A percentile compares a stretch with the other conserved stretches of the same genome.
Conservation (phyloP, 2,888 invertebrate species). For the Leptinotarsa tumamoca region DNA sequence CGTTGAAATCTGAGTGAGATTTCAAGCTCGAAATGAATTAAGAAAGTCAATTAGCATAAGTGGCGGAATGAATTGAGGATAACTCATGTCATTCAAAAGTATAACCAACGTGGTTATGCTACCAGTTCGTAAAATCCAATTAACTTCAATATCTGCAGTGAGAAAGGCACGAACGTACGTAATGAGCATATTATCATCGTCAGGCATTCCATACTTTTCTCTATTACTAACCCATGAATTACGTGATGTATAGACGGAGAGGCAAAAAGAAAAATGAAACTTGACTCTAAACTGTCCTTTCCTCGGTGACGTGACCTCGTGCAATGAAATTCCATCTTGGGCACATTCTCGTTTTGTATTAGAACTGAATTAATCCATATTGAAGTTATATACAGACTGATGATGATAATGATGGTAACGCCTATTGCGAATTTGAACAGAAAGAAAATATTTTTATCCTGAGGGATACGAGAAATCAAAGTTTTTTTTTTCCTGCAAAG, state of each 20-base stretch:
- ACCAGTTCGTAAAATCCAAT: not conserved
- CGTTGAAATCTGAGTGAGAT: too few relatives aligned
- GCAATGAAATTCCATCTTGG: conserved; percentile 35
- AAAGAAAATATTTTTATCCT: too few relatives aligned
- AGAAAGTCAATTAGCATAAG: too few relatives aligned
- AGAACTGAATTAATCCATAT: not conserved
- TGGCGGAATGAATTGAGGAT: too few relatives aligned
- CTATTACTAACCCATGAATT: conserved; percentile 43
- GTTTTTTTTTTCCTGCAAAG: too few relatives aligned
- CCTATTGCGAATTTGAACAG: too few relatives aligned
- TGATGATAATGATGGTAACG: too few relatives aligned
- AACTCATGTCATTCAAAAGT: too few relatives aligned
- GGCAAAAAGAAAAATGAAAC: conserved; percentile 30
- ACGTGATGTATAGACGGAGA: conserved; percentile 39
- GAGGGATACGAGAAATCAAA: too few relatives aligned
- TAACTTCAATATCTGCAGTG: not conserved
- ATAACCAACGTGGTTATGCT: too few relatives aligned
- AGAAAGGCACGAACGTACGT: conserved; percentile 3
- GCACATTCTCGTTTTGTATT: not conserved
- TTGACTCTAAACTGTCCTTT: conserved; percentile 43
- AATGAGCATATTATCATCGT: conserved; percentile 27
- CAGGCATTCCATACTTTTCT: conserved; percentile 24
- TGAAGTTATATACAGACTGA: not conserved
- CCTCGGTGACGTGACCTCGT: conserved; percentile 46
- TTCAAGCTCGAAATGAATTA: too few relatives aligned